Evolutionary conservation across 2,888 invertebrate species (phyloP).

Genomic region (Xanthia icteritia): DNA sequence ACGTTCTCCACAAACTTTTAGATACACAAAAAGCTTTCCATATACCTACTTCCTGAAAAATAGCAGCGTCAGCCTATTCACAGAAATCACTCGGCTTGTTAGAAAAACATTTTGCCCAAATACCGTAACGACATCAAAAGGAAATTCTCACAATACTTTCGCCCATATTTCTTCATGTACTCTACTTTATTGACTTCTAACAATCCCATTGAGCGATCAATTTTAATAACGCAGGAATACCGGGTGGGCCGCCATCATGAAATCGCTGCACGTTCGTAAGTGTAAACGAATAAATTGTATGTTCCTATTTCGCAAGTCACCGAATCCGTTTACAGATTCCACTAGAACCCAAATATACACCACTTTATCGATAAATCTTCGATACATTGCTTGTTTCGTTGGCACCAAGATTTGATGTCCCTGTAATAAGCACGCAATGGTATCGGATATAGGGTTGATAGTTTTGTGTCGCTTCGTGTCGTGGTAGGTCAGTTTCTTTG

Average conservation of each 20-base stretch:
- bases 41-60: background rate
- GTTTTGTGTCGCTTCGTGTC: background rate
- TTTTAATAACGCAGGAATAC: conserved; percentile 61
- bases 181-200: conserved; percentile 51
- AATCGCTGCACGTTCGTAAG: conserved; percentile 63
- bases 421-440: conserved; percentile 15
- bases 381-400: conserved; percentile 29
- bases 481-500: conserved; percentile 27
- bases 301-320: conserved; percentile 68
- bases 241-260: conserved; percentile 38
- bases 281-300: conserved; percentile 68
- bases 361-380: background rate
- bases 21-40: background rate
- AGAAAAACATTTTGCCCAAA: conserved; percentile 44
- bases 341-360: background rate
- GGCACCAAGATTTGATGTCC: rapidly evolving
- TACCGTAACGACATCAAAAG: conserved; percentile 31
- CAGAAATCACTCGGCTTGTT: conserved; percentile 34
- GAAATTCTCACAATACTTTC: conserved; percentile 36
- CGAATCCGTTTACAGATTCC: conserved; percentile 50
- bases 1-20: background rate
- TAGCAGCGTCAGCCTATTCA: background rate
- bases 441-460: background rate
- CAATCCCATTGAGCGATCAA: conserved; percentile 57
- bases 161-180: conserved; percentile 49